A percentile compares a stretch with the other conserved stretches of the same genome.
These are phyloP conservation scores for Drosophila athabasca DNA, from an alignment of 1,140 invertebrate species.

Conservation along the genomic window DNA sequence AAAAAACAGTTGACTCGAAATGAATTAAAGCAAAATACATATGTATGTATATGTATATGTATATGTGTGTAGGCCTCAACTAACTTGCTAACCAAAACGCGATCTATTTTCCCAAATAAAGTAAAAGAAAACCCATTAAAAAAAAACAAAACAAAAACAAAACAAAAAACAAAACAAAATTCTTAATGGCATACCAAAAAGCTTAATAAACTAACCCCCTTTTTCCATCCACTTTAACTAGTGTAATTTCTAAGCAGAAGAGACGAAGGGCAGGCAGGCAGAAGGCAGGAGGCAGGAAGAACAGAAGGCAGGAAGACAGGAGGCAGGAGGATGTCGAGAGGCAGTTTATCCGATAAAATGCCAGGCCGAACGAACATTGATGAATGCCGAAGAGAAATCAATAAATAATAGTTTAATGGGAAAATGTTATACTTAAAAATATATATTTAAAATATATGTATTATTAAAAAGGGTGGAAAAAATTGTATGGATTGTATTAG, in stretches of 20 bases:
- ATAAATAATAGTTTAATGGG: slow-evolving; percentile 68
- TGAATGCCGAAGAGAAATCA: slow-evolving; percentile 51
- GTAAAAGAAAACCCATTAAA: slow-evolving; percentile 31
- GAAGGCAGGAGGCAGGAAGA: slow-evolving; percentile 15
- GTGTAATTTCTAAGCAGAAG: slow-evolving; percentile 44
- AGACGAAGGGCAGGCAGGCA: slow-evolving; percentile 8
- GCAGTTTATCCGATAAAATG: slow-evolving; percentile 41
- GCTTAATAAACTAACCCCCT: slow-evolving; percentile 49
- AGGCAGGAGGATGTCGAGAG: slow-evolving; percentile 62
- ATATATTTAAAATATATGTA: slow-evolving; percentile 68
- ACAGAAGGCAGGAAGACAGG: no score
- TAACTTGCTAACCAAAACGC: slow-evolving; percentile 60
- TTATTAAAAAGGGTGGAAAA: slow-evolving; percentile 31
- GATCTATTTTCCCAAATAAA: slow-evolving; percentile 64
- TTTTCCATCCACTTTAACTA: slow-evolving; percentile 51
- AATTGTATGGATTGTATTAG: slow-evolving; percentile 18
- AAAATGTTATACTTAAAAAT: slow-evolving; percentile 70
- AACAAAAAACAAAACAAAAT: slow-evolving; percentile 14
- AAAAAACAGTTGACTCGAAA: slow-evolving; percentile 18
- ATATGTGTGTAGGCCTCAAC: slow-evolving; percentile 35
- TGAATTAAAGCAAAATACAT: slow-evolving; percentile 19
- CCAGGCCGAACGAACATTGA: slow-evolving; percentile 16
- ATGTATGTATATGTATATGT: slow-evolving; percentile 22
- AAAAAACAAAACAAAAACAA: slow-evolving; percentile 16
- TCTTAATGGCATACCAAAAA: slow-evolving; percentile 43